A percentile compares a stretch with the other conserved stretches of the same genome.
phyloP scores from a whole-genome alignment of 2,797 vertebrate species.

The Hemitrygon akajei region DNA sequence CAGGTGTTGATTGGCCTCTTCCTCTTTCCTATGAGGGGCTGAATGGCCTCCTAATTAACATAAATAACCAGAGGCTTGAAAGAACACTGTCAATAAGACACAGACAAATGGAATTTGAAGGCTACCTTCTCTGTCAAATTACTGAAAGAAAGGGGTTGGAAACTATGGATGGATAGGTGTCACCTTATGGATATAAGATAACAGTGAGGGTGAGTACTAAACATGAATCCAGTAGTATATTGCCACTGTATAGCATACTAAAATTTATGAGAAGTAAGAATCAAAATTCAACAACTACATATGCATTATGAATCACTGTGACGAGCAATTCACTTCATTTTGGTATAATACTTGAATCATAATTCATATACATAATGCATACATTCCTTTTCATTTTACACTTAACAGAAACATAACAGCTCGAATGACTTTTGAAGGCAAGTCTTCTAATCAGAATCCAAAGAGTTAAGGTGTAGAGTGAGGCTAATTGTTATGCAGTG shows the following conservation, averaged over 20 bases:
- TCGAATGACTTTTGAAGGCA: neutral
- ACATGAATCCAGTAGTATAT: neutral
- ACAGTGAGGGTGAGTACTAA: neutral
- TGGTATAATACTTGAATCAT: neutral
- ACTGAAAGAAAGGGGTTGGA: neutral
- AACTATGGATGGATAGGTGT: neutral
- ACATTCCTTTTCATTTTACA: neutral
- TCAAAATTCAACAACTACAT: neutral
- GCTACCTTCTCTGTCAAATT: neutral
- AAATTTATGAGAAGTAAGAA: neutral
- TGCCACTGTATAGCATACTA: neutral
- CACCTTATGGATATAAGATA: neutral
- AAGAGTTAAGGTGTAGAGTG: neutral
- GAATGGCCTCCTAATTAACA: no score
- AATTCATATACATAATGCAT: neutral
- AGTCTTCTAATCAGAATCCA: neutral
- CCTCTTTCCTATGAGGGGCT: no score
- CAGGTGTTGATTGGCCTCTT: no score
- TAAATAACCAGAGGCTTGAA: neutral
- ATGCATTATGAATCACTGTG: neutral
- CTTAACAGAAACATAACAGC: neutral
- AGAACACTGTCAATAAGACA: neutral
- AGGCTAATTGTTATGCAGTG: neutral
- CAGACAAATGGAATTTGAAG: neutral
- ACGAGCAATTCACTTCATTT: neutral